Base-by-base conservation (phyloP, 2,113 vertebrate genomes). In the Tetrax tetrax region DNA sequence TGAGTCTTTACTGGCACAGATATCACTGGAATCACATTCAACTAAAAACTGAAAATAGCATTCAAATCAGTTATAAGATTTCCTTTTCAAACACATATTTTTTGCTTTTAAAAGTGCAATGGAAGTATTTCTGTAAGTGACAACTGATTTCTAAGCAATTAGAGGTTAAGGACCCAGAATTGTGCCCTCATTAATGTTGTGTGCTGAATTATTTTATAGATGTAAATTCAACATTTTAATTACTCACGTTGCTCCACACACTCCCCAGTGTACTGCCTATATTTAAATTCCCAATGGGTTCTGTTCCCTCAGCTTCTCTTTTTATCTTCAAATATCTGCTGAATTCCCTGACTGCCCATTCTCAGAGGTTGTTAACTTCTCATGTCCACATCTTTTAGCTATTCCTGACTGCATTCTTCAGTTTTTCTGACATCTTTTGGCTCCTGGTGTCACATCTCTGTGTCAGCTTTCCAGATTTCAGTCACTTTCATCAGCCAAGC, bases 381-480 rank as follows among this genome's bases (percentile, higher is more conserved):
- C 41, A 54, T 80, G 72, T 86, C 80, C 87, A 90, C 47, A 90
- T 85, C 79, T 93, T 91, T 95, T 65, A 75, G 48, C 65, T 95
- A 84, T 80, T 97, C 43, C 61, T 95, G 76, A 92, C 45, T 61
- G 47, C 33, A 83, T 96, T 93, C 93, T 90, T 91, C 75, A 86
- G 18, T 48, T 97, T 85, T 92, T 59, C 70, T 90, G 56, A 85
- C 56, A 93, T 84, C 29, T 80, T 92, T 90, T 95, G 60, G 14
- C 81, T 94, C 63, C 29, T 61, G 27, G 60, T 93, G 77, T 94
- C 89, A 92, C 41, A 72, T 82, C 47, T 74, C 57, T 65, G 51
- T 65, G 76, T 95, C 87, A 86, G 27, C 70, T 90, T 87, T 95
- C 77, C 89, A 93, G 51, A 92, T 92, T 95, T 90, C 82, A 71